Percentiles rank a stretch among this genome's conserved stretches.
Conservation (phyloP, 2,113 vertebrate species). For the Sapayoa aenigma region DNA sequence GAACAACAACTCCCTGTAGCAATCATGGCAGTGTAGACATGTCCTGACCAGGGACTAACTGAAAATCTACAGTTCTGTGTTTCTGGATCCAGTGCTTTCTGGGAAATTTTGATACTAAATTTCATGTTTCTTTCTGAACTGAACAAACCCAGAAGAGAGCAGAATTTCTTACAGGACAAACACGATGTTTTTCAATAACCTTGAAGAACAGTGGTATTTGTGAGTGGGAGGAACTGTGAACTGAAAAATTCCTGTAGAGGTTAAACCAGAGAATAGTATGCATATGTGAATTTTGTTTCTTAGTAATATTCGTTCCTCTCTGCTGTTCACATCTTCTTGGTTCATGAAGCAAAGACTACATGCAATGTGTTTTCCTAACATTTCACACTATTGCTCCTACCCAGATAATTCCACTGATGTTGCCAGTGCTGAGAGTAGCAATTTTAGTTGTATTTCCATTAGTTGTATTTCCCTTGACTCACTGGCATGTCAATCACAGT, state of each 20-base stretch:
- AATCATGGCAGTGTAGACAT: background rate
- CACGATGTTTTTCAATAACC: background rate
- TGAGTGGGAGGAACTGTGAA: background rate
- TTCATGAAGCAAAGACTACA: background rate
- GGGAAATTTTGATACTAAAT: background rate
- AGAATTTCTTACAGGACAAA: background rate
- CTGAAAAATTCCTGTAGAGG: background rate
- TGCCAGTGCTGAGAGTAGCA: background rate
- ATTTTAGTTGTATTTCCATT: background rate
- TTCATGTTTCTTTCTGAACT: background rate
- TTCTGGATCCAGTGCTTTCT: background rate
- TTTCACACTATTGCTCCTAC: background rate
- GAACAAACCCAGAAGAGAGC: background rate
- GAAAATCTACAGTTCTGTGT: background rate
- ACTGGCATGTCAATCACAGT: background rate
- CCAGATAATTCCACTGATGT: background rate
- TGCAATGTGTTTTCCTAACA: background rate
- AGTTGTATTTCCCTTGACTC: background rate
- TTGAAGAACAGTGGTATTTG: background rate
- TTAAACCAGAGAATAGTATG: background rate
- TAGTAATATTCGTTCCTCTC: background rate
- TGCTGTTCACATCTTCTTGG: background rate
- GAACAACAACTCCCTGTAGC: background rate
- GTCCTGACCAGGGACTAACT: background rate
- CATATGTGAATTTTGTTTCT: background rate